A percentile compares a stretch with the other conserved stretches of the same genome.
Evolutionary conservation across 2,797 vertebrate species (phyloP).

Genomic region (Sebastes cheni): DNA sequence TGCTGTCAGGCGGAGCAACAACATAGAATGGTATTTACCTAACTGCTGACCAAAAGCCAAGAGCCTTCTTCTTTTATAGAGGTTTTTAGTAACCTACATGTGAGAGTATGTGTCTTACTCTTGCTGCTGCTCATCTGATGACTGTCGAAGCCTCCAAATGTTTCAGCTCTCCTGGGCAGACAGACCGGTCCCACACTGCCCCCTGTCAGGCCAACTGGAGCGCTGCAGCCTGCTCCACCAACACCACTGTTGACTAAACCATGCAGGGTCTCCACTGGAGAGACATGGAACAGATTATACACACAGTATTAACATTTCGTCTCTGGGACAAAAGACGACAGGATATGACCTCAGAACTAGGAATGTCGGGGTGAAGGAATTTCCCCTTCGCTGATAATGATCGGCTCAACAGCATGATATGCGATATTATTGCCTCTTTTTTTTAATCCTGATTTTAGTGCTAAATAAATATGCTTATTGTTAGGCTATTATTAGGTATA

Average conservation of each 20-base stretch:
- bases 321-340: neutral
- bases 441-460: too few species aligned
- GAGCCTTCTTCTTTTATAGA: neutral
- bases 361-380: too few species aligned
- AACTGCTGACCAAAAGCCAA: neutral
- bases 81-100: neutral
- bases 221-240: slow-evolving; percentile 73
- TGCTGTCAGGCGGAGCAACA: neutral
- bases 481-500: too few species aligned
- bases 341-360: neutral
- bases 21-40: too few species aligned
- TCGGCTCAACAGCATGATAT: too few species aligned
- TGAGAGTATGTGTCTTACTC: slow-evolving; percentile 72
- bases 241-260: slow-evolving; percentile 84
- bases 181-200: slow-evolving; percentile 84
- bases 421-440: too few species aligned
- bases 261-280: slow-evolving; percentile 88
- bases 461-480: too few species aligned
- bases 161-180: slow-evolving; percentile 91
- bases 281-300: neutral
- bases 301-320: neutral
- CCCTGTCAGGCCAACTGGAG: slow-evolving; percentile 72
- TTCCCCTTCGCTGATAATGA: too few species aligned
- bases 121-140: slow-evolving; percentile 92
- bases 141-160: slow-evolving; percentile 94